Conservation (phyloP, 1,140 invertebrate genomes). For the Probaryconus sp. region DNA sequence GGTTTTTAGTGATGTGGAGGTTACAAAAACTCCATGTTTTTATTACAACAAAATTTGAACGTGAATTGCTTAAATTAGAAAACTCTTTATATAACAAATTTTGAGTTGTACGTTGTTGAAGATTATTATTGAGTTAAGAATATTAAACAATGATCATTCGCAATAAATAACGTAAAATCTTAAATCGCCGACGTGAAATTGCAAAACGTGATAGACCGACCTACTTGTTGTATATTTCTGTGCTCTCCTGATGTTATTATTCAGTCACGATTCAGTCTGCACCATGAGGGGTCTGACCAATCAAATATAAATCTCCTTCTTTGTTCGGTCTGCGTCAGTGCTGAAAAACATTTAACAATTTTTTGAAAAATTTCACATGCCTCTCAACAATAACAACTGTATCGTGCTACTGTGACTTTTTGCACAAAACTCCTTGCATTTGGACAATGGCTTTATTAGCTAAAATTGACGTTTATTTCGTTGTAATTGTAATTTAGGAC, state of each 20-base stretch:
- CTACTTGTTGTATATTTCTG: slow-evolving; percentile 26
- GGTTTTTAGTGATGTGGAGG: slow-evolving; percentile 10
- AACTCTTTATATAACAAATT: too few relatives aligned
- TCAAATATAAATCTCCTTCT: slow-evolving; percentile 28
- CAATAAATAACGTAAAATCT: slow-evolving; percentile 8
- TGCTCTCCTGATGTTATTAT: slow-evolving; percentile 12
- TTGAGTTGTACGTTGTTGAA: too few relatives aligned
- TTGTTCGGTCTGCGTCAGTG: slow-evolving; percentile 22
- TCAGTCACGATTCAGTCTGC: slow-evolving; percentile 9
- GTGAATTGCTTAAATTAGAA: too few relatives aligned
- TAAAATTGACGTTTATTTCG: too few relatives aligned
- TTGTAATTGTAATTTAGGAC: too few relatives aligned
- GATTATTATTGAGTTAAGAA: too few relatives aligned
- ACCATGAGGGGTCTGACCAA: slow-evolving; percentile 35
- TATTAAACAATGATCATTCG: background rate
- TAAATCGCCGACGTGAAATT: slow-evolving; percentile 13
- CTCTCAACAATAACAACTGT: background rate
- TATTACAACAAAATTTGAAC: too few relatives aligned
- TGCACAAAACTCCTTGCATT: too few relatives aligned
- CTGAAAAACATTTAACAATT: slow-evolving; percentile 33
- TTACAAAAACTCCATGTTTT: too few relatives aligned
- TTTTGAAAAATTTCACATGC: slow-evolving; percentile 9
- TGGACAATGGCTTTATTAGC: too few relatives aligned
- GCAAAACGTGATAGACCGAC: slow-evolving; percentile 15
- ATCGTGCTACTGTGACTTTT: too few relatives aligned